Base-by-base conservation (phyloP, 92 coral and sea anemone genomes). In the Palythoa grandis region DNA sequence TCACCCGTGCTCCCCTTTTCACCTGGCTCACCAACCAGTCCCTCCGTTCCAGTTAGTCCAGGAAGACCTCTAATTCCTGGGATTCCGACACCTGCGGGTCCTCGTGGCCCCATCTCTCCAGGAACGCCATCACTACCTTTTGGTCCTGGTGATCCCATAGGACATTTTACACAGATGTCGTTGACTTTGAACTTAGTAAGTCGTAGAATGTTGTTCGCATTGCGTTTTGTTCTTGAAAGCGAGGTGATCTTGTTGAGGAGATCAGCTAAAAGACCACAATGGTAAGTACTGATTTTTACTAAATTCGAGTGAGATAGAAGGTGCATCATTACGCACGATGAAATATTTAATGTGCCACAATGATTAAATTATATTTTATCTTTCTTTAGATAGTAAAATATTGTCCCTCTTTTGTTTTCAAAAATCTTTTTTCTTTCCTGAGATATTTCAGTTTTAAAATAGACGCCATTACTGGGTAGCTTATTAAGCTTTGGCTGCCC, bases 201-300 rank as follows among this genome's bases (percentile, higher is more conserved):
- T 22, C 66, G 63, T 24, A 76, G 22, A 11, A 76, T 76, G 63
- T 76, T 76, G 40, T 76, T 66, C 3, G 82, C 67, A 13, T 76
- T 76, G 82, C 82, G 82, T 57, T 76, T 76, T 12, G 82, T 52
- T 52, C 82, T 76, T 52, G 82, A 76, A 0, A 76, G 66, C n/a
- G 37, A 52, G 63, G 20, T 53, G 47, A 76, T 52, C 82, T 76
- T 76, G 39, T 37, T 76, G 1, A 76, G 66, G 20, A 76, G 40
- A 23, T 76, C 82, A 15, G 38, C 82, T 76, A 9, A 76, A 52
- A 76, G 12, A 71, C 3, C 40, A 71, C 50, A 43, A 43, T 4
- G 50, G 50, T 5, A 5, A 43, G 6, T 0, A 43, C 0, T 43
- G 7, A 43, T 43, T 5, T 43, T 43, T 3, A 43, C 50, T 4